Evolutionary conservation across 2,888 invertebrate genomes (phyloP), one percentile per base, ranked within the genome.

Genomic region (Lepidocyrtinus sp.): DNA sequence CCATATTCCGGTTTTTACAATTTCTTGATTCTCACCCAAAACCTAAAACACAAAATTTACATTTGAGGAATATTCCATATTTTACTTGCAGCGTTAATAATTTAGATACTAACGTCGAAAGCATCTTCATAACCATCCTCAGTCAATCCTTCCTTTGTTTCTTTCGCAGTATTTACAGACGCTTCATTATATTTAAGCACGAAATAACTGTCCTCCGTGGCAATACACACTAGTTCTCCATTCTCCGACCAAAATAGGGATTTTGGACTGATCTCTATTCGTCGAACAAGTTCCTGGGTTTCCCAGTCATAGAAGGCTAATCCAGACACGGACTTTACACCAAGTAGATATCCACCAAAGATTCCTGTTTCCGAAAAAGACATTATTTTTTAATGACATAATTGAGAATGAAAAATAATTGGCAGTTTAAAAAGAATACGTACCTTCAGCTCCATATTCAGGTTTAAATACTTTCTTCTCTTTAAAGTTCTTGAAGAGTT

Each of bases 221-320:
- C 97, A 62, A 99, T 91, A 87, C 97, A 97, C 15, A 98, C 95
- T 64, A 99, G 90, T 87, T 94, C 94, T 1, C 98, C 98, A 88
- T 94, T 95, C 89, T 99, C 99, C 46, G 97, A 96, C 99, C 99
- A 99, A 88, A 94, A 97, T 24, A 99, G 95, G 88, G 95, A 94
- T 85, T 92, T 93, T 0, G 97, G 98, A 89, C 95, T 96, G 87
- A 99, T 98, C 90, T 99, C 99, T 87, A 99, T 99, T 65, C 99
- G 93, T 79, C 99, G 92, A 46, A 99, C 92, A 70, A 99, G 90
- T 85, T 96, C 96, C 82, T 96, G 90, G 15, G 94, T 93, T 87
- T 99, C 99, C 99, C 99, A 99, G 88, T 99, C 99, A 88, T 97
- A 99, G 89, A 99, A 97, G 0, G 95, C 94, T 87, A 98, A 91